phyloP scores from a whole-genome alignment of 2,113 vertebrate genomes.

The Cynoglossus semilaevis region DNA sequence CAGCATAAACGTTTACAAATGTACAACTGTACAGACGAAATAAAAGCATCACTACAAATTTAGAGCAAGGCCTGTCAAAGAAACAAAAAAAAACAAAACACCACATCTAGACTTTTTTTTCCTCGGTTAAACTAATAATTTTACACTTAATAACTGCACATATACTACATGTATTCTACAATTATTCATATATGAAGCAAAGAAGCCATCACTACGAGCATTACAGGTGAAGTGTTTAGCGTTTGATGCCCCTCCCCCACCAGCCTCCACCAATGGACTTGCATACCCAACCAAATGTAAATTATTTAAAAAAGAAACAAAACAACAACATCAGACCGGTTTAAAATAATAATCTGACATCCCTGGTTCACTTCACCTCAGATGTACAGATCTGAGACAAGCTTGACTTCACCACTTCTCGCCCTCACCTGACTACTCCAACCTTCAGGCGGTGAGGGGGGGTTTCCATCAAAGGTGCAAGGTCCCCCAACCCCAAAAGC shows the following conservation, averaged over 20 bases:
- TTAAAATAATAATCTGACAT: constrained; percentile 43
- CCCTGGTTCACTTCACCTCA: constrained; percentile 43
- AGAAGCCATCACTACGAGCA: constrained; percentile 87
- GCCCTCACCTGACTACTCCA: constrained; percentile 33
- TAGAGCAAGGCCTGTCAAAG: constrained; percentile 90
- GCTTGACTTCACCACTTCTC: background rate
- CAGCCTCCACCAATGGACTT: constrained; percentile 57
- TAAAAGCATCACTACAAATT: constrained; percentile 92
- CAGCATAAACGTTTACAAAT: constrained; percentile 99
- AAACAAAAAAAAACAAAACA: constrained; percentile 65
- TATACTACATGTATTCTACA: constrained; percentile 90
- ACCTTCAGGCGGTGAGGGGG: constrained; percentile 66
- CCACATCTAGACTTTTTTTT: constrained; percentile 77
- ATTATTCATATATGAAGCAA: constrained; percentile 92
- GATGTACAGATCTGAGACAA: constrained; percentile 43
- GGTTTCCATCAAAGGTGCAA: constrained; percentile 74
- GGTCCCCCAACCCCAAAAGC: constrained; percentile 72
- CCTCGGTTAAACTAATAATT: constrained; percentile 86
- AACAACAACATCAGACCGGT: constrained; percentile 15
- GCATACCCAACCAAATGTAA: constrained; percentile 42
- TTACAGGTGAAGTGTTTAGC: constrained; percentile 82
- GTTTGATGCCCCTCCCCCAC: constrained; percentile 77
- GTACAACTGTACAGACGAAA: constrained; percentile 99
- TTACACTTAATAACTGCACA: constrained; percentile 96
- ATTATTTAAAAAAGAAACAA: constrained; percentile 9